phyloP scores from a whole-genome alignment of 53 echinoderm and acorn worm species.

The Echinarachnius parma region DNA sequence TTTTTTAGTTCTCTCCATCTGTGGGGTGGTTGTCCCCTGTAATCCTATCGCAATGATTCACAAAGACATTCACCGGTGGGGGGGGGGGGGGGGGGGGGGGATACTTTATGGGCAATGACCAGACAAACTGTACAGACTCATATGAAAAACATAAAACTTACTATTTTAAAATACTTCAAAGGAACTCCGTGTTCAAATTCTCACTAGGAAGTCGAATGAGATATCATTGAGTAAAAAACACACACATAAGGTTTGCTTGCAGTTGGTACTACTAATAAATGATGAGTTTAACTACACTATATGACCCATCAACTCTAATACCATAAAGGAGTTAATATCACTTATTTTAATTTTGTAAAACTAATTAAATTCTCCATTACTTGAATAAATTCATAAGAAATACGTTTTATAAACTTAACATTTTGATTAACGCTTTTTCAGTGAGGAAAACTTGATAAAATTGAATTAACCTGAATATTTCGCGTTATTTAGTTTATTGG shows the following conservation, averaged over 20 bases:
- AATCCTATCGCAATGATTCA: neutral
- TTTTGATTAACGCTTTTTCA: neutral
- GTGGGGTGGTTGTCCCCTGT: neutral
- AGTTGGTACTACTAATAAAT: neutral
- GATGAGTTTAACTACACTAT: neutral
- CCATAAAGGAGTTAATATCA: neutral
- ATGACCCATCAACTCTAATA: neutral
- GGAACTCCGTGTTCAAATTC: neutral
- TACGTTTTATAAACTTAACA: neutral
- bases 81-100: no score
- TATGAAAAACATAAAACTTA: neutral
- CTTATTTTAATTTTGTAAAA: neutral
- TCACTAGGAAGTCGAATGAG: neutral
- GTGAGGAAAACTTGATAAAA: neutral
- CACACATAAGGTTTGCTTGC: neutral
- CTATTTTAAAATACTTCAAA: neutral
- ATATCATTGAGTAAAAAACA: neutral
- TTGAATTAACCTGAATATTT: neutral
- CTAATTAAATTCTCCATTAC: neutral
- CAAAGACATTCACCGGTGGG: neutral
- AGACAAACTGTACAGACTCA: neutral
- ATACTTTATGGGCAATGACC: neutral
- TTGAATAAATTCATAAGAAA: neutral
- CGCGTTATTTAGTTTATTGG: neutral
- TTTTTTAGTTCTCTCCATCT: neutral